Percentiles rank a stretch among this genome's conserved stretches.
These are phyloP conservation scores for Uloborus diversus DNA, from an alignment of 1,140 invertebrate genomes.

Conservation along the genomic window DNA sequence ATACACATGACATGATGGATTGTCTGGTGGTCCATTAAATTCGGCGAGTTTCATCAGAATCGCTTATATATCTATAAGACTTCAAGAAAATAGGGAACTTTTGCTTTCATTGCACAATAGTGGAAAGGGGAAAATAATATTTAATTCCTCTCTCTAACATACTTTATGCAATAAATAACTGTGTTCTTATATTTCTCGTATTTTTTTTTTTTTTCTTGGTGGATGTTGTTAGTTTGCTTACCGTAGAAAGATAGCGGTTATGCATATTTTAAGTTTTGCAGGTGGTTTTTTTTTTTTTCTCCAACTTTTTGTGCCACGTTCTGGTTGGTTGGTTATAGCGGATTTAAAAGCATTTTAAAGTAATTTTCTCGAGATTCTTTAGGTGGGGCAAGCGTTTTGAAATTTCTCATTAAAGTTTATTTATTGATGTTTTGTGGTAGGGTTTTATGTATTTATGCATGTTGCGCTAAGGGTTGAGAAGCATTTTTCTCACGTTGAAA, in stretches of 20 bases:
- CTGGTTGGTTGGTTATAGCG: slow-evolving; percentile 3
- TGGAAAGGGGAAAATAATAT: neutral
- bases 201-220: neutral
- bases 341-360: slow-evolving; percentile 36
- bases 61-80: slow-evolving; percentile 24
- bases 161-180: slow-evolving; percentile 45
- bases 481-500: too few relatives aligned
- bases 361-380: slow-evolving; percentile 21
- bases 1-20: slow-evolving; percentile 30
- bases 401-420: too few relatives aligned
- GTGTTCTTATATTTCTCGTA: slow-evolving; percentile 5
- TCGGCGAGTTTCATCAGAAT: slow-evolving; percentile 27
- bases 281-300: neutral
- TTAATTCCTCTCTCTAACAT: slow-evolving; percentile 14
- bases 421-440: too few relatives aligned
- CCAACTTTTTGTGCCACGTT: neutral
- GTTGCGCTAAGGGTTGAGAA: too few relatives aligned
- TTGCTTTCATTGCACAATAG: slow-evolving; percentile 33
- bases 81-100: slow-evolving; percentile 11
- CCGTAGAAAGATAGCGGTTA: slow-evolving; percentile 6
- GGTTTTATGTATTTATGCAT: too few relatives aligned
- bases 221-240: neutral
- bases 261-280: slow-evolving; percentile 4
- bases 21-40: slow-evolving; percentile 42
- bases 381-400: neutral